These are phyloP conservation scores for Dicrurus megarhynchus DNA, from an alignment of 2,113 vertebrate genomes.

Conservation along the genomic window DNA sequence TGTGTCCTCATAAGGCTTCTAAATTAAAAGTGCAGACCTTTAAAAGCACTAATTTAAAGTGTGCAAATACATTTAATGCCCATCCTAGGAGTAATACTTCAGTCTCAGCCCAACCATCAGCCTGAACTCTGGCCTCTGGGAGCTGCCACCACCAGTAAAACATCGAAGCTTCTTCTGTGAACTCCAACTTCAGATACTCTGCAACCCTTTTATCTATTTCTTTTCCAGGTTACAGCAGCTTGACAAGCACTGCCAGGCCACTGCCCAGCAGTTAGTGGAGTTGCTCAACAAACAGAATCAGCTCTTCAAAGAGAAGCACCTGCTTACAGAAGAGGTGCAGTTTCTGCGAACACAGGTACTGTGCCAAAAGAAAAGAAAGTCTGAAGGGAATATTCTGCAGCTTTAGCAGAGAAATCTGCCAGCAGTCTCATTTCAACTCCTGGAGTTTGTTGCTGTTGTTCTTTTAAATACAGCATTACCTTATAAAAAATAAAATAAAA, in stretches of 20 bases:
- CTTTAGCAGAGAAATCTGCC: neutral
- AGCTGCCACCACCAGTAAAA: neutral
- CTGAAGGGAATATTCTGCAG: neutral
- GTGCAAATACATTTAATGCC: neutral
- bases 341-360: slow-evolving; percentile 77
- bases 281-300: slow-evolving; percentile 88
- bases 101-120: neutral
- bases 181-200: neutral
- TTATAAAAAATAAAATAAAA: neutral
- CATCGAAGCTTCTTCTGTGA: neutral
- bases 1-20: neutral
- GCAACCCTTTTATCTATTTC: neutral
- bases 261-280: slow-evolving; percentile 89
- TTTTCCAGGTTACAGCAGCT: slow-evolving; percentile 87
- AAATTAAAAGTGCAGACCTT: neutral
- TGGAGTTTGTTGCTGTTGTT: neutral
- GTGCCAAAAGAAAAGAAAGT: neutral
- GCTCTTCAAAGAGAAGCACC: slow-evolving; percentile 85
- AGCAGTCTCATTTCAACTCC: neutral
- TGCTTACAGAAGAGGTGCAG: slow-evolving; percentile 80
- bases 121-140: neutral
- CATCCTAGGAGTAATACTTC: neutral
- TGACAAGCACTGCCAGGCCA: slow-evolving; percentile 88
- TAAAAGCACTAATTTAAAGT: neutral
- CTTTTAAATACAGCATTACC: neutral